Evolutionary conservation across 2,113 vertebrate species (phyloP).

Genomic region (Notiomystis cincta): DNA sequence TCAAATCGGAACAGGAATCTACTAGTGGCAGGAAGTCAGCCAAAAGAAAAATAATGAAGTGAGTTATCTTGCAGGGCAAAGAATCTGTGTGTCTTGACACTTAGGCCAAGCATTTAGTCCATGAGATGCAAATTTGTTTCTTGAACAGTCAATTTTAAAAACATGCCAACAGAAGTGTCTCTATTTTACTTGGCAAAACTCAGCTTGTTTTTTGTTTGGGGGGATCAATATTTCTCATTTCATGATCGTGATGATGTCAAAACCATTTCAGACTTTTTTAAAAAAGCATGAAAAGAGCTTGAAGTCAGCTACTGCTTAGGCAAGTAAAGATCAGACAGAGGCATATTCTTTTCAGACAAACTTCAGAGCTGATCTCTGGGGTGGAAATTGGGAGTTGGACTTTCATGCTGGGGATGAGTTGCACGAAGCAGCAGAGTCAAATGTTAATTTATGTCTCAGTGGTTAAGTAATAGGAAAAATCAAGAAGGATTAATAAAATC

Average conservation of each 20-base stretch:
- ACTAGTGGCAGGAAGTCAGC: neutral
- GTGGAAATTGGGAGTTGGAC: neutral
- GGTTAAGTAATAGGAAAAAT: conserved; percentile 20
- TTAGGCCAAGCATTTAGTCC: neutral
- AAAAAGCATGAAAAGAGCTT: neutral
- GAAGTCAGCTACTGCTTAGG: neutral
- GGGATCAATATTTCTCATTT: neutral
- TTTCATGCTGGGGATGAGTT: neutral
- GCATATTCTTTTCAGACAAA: neutral
- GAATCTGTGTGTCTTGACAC: neutral
- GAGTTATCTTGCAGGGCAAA: neutral
- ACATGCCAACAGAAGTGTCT: neutral
- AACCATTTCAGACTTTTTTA: neutral
- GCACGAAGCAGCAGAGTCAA: neutral
- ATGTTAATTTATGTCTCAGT: neutral
- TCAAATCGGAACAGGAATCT: neutral
- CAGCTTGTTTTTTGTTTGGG: neutral
- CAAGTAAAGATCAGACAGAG: neutral
- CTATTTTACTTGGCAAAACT: neutral
- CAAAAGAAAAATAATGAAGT: neutral
- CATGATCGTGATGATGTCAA: neutral
- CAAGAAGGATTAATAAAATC: neutral
- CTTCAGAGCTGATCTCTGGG: conserved; percentile 5
- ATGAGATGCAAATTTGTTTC: neutral
- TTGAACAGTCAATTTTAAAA: neutral